Percentiles rank a stretch among this genome's conserved stretches.
phyloP scores from a whole-genome alignment of 2,888 invertebrate species.

The Lamellibrachia columna region DNA sequence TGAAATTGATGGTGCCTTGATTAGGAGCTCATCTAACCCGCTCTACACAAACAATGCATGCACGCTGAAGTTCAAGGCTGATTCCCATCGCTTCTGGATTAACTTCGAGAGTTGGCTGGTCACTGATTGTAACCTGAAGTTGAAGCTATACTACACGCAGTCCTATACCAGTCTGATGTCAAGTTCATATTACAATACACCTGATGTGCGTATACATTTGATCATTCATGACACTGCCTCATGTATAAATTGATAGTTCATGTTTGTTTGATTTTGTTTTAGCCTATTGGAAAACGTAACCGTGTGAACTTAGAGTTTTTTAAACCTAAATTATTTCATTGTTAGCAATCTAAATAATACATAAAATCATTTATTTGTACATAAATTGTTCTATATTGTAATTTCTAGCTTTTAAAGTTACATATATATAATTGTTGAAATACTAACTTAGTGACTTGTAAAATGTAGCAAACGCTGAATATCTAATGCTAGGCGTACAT shows the following conservation, averaged over 20 bases:
- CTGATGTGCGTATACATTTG: not conserved
- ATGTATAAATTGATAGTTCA: no score
- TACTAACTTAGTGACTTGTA: not conserved
- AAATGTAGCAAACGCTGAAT: no score
- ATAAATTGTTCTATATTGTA: not conserved
- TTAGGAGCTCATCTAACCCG: not conserved
- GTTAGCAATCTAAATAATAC: not conserved
- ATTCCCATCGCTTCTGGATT: not conserved
- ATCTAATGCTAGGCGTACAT: no score
- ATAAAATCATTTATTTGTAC: not conserved
- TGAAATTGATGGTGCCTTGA: not conserved
- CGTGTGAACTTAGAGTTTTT: not conserved
- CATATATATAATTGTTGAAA: not conserved
- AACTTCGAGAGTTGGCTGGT: not conserved
- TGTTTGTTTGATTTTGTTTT: not conserved
- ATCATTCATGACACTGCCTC: no score
- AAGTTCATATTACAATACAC: not conserved
- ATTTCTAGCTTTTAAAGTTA: not conserved
- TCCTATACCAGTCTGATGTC: not conserved
- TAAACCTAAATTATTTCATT: not conserved
- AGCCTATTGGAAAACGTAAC: not conserved
- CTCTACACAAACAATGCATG: constrained; percentile 9
- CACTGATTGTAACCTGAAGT: constrained; percentile 4
- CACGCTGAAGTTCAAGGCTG: not conserved
- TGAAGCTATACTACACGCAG: not conserved